phyloP scores from a whole-genome alignment of 2,888 invertebrate species.

The Lissocephala sabroskyi region DNA sequence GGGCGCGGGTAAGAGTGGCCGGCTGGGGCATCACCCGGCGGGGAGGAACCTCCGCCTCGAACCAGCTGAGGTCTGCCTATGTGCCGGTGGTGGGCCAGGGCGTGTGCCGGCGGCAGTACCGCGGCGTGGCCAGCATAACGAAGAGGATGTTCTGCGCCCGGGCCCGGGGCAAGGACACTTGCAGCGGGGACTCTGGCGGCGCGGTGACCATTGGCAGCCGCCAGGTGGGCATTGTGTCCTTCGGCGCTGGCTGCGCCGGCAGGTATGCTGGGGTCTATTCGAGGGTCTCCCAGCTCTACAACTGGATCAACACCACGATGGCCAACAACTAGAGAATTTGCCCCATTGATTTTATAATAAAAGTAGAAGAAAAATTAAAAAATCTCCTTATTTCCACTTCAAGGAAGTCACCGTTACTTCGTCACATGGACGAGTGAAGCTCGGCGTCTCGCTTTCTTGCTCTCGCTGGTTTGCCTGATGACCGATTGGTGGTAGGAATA shows the following conservation, averaged over 20 bases:
- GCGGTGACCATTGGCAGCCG: conserved; percentile 28
- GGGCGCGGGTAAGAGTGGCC: conserved; percentile 20
- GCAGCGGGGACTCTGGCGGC: conserved; percentile 65
- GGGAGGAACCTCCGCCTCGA: conserved; percentile 22
- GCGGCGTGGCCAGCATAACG: conserved; percentile 23
- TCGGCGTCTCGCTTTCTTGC: too few relatives aligned
- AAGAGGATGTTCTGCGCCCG: conserved; percentile 49
- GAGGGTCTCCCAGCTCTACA: neutral
- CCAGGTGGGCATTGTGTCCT: conserved; percentile 80
- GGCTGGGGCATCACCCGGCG: conserved; percentile 49
- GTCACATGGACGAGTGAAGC: too few relatives aligned
- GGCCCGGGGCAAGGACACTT: conserved; percentile 39
- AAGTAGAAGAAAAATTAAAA: neutral
- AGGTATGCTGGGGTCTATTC: conserved; percentile 85
- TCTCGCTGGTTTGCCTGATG: too few relatives aligned
- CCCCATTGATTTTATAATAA: too few relatives aligned
- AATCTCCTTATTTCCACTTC: too few relatives aligned
- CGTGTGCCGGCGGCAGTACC: conserved; percentile 19
- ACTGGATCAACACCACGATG: conserved; percentile 20
- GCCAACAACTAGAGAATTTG: conserved; percentile 14
- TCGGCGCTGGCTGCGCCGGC: conserved; percentile 56
- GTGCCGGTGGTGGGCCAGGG: conserved; percentile 12
- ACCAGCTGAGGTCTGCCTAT: conserved; percentile 12
- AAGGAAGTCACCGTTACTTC: too few relatives aligned
- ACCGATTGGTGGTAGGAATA: too few relatives aligned